Evolutionary conservation across 2,113 vertebrate genomes (phyloP).

Genomic region (Oenanthe oenanthe): DNA sequence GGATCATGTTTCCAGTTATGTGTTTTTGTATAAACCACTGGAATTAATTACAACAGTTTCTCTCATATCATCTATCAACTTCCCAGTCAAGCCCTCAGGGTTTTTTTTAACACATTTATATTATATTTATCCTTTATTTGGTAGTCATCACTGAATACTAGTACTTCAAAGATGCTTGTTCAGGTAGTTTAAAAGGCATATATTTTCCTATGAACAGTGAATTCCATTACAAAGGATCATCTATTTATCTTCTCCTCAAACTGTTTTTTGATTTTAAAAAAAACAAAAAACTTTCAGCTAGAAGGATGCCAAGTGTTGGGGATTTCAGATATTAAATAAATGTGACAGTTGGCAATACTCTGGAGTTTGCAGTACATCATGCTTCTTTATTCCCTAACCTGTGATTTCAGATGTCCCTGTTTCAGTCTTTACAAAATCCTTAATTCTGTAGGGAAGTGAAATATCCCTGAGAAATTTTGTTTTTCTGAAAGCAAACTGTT

Average conservation of each 20-base stretch:
- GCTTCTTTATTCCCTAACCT: slow-evolving; percentile 24
- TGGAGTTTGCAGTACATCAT: not conserved
- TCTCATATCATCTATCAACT: not conserved
- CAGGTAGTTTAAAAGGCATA: not conserved
- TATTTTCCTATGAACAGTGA: not conserved
- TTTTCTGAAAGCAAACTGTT: slow-evolving; percentile 51
- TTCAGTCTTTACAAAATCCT: not conserved
- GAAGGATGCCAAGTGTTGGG: not conserved
- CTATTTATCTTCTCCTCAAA: not conserved
- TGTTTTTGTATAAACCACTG: not conserved
- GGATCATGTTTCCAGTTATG: not conserved
- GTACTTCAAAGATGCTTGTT: not conserved
- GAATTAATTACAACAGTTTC: not conserved
- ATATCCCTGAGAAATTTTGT: slow-evolving; percentile 6
- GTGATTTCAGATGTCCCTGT: slow-evolving; percentile 21
- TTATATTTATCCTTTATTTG: not conserved
- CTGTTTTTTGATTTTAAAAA: not conserved
- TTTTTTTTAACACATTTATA: not conserved
- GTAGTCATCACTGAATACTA: not conserved
- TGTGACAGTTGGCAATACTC: not conserved
- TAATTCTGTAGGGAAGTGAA: slow-evolving; percentile 52
- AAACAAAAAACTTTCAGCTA: not conserved
- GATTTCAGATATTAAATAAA: not conserved
- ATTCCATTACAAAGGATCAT: not conserved
- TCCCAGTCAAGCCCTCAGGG: not conserved